These are phyloP conservation scores for Staurois parvus DNA, from an alignment of 2,797 vertebrate genomes.

Conservation along the genomic window DNA sequence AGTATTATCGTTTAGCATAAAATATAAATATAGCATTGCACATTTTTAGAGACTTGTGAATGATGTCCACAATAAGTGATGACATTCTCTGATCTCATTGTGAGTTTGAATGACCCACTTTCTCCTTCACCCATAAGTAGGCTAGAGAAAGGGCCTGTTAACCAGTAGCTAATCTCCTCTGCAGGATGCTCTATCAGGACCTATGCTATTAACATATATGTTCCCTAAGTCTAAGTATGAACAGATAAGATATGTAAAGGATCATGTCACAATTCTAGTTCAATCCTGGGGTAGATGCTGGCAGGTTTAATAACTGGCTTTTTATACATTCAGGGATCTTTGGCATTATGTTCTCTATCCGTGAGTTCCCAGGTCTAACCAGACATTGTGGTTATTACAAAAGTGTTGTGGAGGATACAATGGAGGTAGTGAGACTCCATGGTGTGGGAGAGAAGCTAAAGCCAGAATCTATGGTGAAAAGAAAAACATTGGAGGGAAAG, in stretches of 20 bases:
- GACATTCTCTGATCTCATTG: conserved; percentile 3
- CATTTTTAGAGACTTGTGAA: not conserved
- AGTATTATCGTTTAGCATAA: too few species aligned
- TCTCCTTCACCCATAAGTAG: conserved; percentile 30
- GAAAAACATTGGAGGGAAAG: too few species aligned
- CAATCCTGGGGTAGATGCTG: too few species aligned
- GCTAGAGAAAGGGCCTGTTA: conserved; percentile 21
- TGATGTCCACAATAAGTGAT: not conserved
- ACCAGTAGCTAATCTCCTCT: conserved; percentile 34
- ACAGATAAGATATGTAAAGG: not conserved
- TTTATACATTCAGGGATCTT: too few species aligned
- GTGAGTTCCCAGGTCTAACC: too few species aligned
- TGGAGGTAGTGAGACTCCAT: too few species aligned
- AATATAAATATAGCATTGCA: not conserved
- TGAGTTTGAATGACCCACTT: conserved; percentile 48
- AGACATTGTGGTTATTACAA: too few species aligned
- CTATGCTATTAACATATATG: conserved; percentile 1
- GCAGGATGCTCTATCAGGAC: not conserved
- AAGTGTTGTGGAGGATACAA: too few species aligned
- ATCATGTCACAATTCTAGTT: not conserved
- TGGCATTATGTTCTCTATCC: too few species aligned
- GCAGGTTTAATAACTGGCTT: too few species aligned
- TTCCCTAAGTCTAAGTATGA: not conserved
- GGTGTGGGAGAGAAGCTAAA: too few species aligned
- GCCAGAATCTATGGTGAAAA: too few species aligned